These are phyloP conservation scores for Cephalopholis sonnerati DNA, from an alignment of 2,113 vertebrate species.

Conservation along the genomic window DNA sequence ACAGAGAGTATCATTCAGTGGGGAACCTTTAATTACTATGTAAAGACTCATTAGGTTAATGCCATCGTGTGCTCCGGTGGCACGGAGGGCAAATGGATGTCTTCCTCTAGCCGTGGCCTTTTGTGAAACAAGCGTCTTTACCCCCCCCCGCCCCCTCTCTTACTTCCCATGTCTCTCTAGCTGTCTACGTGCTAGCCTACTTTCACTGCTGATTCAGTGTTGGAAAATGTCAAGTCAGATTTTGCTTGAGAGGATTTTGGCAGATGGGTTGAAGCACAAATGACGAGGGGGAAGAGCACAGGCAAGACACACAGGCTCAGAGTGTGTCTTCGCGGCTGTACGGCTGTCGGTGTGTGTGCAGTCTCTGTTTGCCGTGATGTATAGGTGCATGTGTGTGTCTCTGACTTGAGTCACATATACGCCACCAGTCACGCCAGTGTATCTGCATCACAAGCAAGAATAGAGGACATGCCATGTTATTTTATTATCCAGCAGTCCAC, in stretches of 20 bases:
- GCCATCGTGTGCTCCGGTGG: constrained; percentile 61
- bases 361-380: neutral
- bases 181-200: constrained; percentile 38
- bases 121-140: constrained; percentile 54
- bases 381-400: constrained; percentile 21
- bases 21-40: constrained; percentile 82
- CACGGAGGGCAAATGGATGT: constrained; percentile 68
- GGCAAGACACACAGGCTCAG: constrained; percentile 18
- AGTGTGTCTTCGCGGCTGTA: neutral
- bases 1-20: constrained; percentile 73
- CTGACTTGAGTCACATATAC: constrained; percentile 45
- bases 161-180: constrained; percentile 29
- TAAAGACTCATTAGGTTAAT: constrained; percentile 84
- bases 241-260: constrained; percentile 68
- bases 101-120: constrained; percentile 75
- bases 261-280: constrained; percentile 52
- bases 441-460: constrained; percentile 66
- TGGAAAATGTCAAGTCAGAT: constrained; percentile 76
- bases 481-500: constrained; percentile 59
- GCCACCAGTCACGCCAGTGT: constrained; percentile 55
- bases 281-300: constrained; percentile 19
- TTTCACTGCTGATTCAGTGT: constrained; percentile 74
- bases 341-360: neutral
- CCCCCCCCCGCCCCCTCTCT: neutral
- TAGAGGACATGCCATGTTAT: constrained; percentile 69